Evolutionary conservation across 37 sponge, comb jelly and placozoan genomes (phyloP), one percentile per base, ranked within the genome.

Genomic region (Lycopodina hypogea): DNA sequence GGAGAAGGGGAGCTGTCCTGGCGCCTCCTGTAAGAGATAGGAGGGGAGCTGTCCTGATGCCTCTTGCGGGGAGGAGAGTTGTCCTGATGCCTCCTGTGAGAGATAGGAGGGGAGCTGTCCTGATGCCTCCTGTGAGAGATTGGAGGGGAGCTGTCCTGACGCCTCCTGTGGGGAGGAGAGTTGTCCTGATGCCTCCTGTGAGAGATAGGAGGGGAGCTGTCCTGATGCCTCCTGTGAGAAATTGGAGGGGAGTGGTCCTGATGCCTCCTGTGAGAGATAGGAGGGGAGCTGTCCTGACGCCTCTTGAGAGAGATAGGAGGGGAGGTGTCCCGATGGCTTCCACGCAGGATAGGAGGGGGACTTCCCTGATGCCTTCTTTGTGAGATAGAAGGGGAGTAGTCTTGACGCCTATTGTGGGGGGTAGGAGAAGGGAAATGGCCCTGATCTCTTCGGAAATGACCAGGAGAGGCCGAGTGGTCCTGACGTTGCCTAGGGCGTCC

Each of bases 401-500:
- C 29, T 12, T 28, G 24, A 60, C 12, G 61, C 12, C 61, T 60
- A 4, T 6, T 29, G 29, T 7, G 12, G 12, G 17, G 28, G 12
- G 15, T 60, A 60, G 61, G 61, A 60, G 61, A 28, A 60, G 61
- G 61, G 29, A 17, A 60, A 12, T 60, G 61, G 61, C 28, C 61
- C 61, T 12, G 61, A 7, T 12, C 4, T 23, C 61, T 60, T 6
- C 24, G 3, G 61, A 17, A 17, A 60, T 4, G 61, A 60, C 28
- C 6, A 12, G 61, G 29, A 60, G 61, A 28, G 12, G 61, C 14
- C 4, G 61, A 7, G 24, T 60, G 61, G 12, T 28, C 61, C 12
- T 60, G 15, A 60, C 12, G 28, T 12, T 17, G 15, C 48, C 48
- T 45, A 45, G 48, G 4, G 9, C 9, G 48, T 12, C 8, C 48